Conservation (phyloP, 1,140 invertebrate genomes). For the Lordiphosa collinella region DNA sequence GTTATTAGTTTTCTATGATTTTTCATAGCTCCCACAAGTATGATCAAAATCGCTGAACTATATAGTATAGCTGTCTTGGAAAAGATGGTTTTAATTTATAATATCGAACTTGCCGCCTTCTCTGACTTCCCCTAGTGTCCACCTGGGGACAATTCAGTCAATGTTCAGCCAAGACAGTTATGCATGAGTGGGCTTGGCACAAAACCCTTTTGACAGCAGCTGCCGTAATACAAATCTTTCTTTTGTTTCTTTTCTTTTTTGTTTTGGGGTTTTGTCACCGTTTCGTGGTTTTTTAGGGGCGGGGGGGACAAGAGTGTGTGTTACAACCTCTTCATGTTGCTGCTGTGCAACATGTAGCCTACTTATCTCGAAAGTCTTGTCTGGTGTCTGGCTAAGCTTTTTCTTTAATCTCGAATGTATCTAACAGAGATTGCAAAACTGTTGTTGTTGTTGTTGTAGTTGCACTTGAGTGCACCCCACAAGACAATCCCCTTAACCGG, state of each 20-base stretch:
- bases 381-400: constrained; percentile 1
- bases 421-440: constrained; percentile 12
- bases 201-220: constrained; percentile 2
- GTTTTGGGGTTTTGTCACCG: constrained; percentile 1
- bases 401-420: constrained; percentile 13
- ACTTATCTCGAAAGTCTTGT: constrained; percentile 11
- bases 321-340: constrained; percentile 18
- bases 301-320: constrained; percentile 10
- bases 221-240: background rate
- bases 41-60: too few relatives aligned
- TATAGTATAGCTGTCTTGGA: too few relatives aligned
- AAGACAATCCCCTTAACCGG: background rate
- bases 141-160: too few relatives aligned
- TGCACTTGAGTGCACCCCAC: constrained; percentile 46
- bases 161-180: background rate
- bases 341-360: constrained; percentile 26
- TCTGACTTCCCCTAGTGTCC: too few relatives aligned
- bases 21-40: too few relatives aligned
- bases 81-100: too few relatives aligned
- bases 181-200: constrained; percentile 22
- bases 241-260: constrained; percentile 16
- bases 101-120: too few relatives aligned
- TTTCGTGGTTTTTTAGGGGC: constrained; percentile 5
- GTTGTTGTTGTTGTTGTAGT: constrained; percentile 13
- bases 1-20: too few relatives aligned